Evolutionary conservation across 2,888 invertebrate species (phyloP).

Genomic region (Eristalis tenax): DNA sequence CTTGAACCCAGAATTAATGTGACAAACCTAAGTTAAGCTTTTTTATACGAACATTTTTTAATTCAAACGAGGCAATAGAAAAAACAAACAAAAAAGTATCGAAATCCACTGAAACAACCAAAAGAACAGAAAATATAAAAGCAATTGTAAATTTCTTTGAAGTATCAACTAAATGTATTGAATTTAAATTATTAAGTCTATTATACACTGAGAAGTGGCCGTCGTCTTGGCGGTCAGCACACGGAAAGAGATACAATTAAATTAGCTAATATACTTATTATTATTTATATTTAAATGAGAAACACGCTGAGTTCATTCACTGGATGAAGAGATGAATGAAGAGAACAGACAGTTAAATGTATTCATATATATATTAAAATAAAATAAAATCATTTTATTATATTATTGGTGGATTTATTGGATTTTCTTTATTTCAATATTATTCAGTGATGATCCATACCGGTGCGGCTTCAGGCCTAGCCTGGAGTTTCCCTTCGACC

Average conservation of each 20-base stretch:
- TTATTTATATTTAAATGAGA: constrained; percentile 65
- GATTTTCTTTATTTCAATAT: not conserved
- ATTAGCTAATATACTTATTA: constrained; percentile 70
- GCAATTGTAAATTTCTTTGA: constrained; percentile 67
- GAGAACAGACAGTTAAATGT: constrained; percentile 56
- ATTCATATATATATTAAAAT: constrained; percentile 70
- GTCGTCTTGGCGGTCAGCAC: constrained; percentile 35
- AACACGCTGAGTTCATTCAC: constrained; percentile 63
- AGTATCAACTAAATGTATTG: constrained; percentile 64
- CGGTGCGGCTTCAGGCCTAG: too few relatives aligned
- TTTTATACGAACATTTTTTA: constrained; percentile 63
- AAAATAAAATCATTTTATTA: constrained; percentile 72
- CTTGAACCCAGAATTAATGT: constrained; percentile 15
- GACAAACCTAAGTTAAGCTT: constrained; percentile 65
- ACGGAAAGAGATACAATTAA: constrained; percentile 34
- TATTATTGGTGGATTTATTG: constrained; percentile 55
- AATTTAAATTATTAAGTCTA: constrained; percentile 68
- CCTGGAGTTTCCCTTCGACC: too few relatives aligned
- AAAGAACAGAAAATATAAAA: constrained; percentile 61
- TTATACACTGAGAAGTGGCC: constrained; percentile 13
- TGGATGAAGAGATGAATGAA: constrained; percentile 39
- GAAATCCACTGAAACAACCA: constrained; percentile 13
- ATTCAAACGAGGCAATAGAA: constrained; percentile 20
- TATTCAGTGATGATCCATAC: too few relatives aligned
- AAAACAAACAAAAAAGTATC: constrained; percentile 15